Conservation (phyloP, 2,797 vertebrate species). For the Steatocranus sp. region DNA sequence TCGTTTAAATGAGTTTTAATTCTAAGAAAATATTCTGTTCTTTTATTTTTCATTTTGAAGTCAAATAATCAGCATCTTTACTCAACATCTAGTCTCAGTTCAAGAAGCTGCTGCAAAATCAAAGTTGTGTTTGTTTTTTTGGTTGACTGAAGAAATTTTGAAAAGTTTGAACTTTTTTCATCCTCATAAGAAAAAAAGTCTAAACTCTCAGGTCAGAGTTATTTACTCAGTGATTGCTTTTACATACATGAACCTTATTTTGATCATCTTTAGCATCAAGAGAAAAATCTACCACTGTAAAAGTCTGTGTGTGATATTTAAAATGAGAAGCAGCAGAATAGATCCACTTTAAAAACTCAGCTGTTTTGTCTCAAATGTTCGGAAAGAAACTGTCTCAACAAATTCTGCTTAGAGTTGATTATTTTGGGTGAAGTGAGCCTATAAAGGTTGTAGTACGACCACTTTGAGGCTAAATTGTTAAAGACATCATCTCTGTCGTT, state of each 20-base stretch:
- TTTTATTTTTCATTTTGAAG: rapidly evolving
- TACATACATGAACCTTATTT: neutral
- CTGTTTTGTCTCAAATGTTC: neutral
- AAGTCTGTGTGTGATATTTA: rapidly evolving
- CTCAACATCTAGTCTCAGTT: rapidly evolving
- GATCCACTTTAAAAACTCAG: neutral
- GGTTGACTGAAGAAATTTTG: no score
- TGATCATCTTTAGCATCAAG: neutral
- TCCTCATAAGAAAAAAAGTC: no score
- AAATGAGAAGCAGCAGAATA: neutral
- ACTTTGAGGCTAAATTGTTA: neutral
- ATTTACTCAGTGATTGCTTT: no score
- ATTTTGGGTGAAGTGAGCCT: neutral
- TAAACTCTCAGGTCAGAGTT: no score
- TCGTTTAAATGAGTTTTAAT: neutral
- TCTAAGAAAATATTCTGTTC: neutral
- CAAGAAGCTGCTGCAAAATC: neutral
- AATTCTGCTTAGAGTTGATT: neutral
- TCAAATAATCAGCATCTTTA: neutral
- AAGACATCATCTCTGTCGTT: neutral
- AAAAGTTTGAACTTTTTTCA: no score
- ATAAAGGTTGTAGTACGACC: rapidly evolving
- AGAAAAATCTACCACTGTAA: neutral
- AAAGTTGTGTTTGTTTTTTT: no score
- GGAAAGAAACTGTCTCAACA: neutral